Evolutionary conservation across 2,797 vertebrate species (phyloP), one percentile per base, ranked within the genome.

Genomic region (Sylvilagus floridanus): DNA sequence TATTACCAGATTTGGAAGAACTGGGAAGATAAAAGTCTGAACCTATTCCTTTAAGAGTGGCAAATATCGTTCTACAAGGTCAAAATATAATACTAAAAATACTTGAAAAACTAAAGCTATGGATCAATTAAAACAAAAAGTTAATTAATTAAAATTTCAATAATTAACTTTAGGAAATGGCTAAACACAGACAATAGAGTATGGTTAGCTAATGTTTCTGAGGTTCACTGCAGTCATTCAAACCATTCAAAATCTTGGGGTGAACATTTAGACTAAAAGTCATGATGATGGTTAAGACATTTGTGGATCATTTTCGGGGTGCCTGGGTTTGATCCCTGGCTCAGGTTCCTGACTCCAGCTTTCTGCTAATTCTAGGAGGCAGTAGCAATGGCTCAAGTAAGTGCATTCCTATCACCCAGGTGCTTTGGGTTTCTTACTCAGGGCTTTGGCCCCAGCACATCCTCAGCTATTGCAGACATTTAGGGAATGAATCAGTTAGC

Each of bases 71-170:
- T 60, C 24, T 71, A 11, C 7, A 86, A n/a, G 24, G 81, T 4
- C 82, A 95, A 95, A 65, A 87, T 87, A 81, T 26, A 71, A 90
- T 6, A 83, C 7, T 24, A 92, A 82, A 85, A 90, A 35, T 3
- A 78, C 5, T 47, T 14, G n/a, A 17, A 35, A 79, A 87, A 30
- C 26, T 85, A 10, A 87, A 84, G 35, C 60, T 77, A 69, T 14
- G 13, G 65, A 90, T 86, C 14, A 62, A n/a, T 79, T 88, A 89
- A 84, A 91, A 81, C 13, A 16, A 60, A 68, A 57, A 63, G 11
- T 76, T n/a, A 26, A 57, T 65, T 2, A 81, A 71, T 78, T 78
- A 60, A 81, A 85, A 66, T 65, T 32, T 54, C 26, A 86, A 50
- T 6, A 60, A 42, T 32, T 76, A 52, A 85, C 88, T 79, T 35